Conservation (phyloP, 2,888 invertebrate genomes). For the Oscheius myriophilus region DNA sequence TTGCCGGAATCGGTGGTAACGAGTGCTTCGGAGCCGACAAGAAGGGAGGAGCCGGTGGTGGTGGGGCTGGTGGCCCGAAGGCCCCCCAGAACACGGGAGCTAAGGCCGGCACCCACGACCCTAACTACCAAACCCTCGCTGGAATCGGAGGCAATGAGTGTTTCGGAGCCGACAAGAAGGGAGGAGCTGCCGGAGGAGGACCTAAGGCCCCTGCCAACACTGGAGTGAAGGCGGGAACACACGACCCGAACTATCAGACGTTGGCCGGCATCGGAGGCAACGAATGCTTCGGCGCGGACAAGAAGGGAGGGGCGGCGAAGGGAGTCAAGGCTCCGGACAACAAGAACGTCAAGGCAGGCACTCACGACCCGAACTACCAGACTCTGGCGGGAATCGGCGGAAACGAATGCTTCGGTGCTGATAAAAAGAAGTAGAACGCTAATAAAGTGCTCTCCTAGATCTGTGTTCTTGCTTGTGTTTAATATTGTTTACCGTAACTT, state of each 20-base stretch:
- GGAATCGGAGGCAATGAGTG: no score
- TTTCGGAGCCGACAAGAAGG: slow-evolving; percentile 3
- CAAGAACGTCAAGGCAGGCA: neutral
- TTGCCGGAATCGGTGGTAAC: slow-evolving; percentile 10
- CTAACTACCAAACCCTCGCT: no score
- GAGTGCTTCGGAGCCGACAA: slow-evolving; percentile 27
- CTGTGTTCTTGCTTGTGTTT: no score
- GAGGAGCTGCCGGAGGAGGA: neutral
- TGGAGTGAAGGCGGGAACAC: neutral
- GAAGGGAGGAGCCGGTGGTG: slow-evolving; percentile 76
- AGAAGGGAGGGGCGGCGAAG: neutral
- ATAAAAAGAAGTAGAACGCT: neutral
- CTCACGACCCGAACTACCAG: slow-evolving; percentile 8
- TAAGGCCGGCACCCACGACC: no score
- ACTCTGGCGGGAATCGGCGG: slow-evolving; percentile 8
- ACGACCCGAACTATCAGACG: slow-evolving; percentile 11
- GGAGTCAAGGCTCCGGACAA: neutral
- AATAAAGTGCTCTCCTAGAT: slow-evolving; percentile 1
- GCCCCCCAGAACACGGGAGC: no score
- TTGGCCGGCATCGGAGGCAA: slow-evolving; percentile 1
- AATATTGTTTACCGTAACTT: no score
- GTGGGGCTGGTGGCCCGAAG: neutral
- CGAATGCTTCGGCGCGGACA: slow-evolving; percentile 4
- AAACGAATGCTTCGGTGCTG: slow-evolving; percentile 13
- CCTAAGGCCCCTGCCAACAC: slow-evolving; percentile 1